Base-by-base conservation (phyloP, 2,888 invertebrate genomes). In the Orchesella flavescens region DNA sequence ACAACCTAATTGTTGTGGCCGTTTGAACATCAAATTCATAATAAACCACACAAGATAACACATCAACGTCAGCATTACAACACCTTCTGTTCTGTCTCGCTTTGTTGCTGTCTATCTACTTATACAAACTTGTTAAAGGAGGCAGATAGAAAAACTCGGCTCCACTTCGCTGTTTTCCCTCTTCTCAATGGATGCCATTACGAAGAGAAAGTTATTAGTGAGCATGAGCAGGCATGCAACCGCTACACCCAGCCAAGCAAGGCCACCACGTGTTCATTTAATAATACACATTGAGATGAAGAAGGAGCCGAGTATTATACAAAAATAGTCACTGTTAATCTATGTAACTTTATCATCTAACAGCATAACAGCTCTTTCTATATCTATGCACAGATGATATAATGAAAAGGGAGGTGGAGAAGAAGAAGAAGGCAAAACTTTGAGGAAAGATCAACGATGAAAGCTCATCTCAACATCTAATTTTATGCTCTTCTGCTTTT, bases 381-480 rank as follows among this genome's bases (percentile, higher is more conserved):
- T 44, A 44, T 63, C 63, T 63, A 34, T 34, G 34, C 34, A 34
- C 34, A n/a, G n/a, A n/a, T n/a, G n/a, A n/a, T n/a, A 7, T 34
- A 71, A 53, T 71, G 24, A 49, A 24, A 34, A 24, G 1, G 23
- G 13, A 68, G 46, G 23, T 15, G 46, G 19, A n/a, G n/a, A n/a
- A n/a, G n/a, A n/a, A 53, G 68, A 73, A 43, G 57, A 80, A 66
- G 66, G 34, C 53, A 7, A 49, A 49, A 69, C 53, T 12, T 69
- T 69, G 69, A 43, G 71, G 63, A 68, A 79, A 80, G 80, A 80
- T 80, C 80, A 80, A 57, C 73, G 80, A 80, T 73, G 80, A 80
- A 80, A 80, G 73, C 80, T 80, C 80, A 80, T 80, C 80, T 80
- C 80, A 80, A 80, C 80, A 80, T 80, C 80, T 73, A 73, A 80